Conservation (phyloP, 2,797 vertebrate genomes). For the Halcyon leucocephala region DNA sequence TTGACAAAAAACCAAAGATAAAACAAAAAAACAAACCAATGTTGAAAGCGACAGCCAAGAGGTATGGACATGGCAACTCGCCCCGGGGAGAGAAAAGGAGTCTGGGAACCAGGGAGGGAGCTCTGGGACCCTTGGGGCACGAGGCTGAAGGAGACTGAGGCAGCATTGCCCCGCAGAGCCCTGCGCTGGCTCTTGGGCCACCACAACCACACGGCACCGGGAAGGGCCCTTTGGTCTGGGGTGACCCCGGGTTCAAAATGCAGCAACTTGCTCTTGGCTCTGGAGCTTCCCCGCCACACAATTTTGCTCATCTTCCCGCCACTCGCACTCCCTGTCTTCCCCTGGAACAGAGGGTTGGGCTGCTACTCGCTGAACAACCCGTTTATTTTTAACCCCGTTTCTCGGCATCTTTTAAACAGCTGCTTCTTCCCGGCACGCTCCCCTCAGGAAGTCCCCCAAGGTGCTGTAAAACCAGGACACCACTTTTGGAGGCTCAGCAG, state of each 20-base stretch:
- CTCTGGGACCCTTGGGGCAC: neutral
- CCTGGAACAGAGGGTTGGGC: neutral
- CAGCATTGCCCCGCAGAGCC: neutral
- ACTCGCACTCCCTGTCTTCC: neutral
- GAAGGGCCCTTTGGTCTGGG: neutral
- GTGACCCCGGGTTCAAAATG: neutral
- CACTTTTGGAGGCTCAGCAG: neutral
- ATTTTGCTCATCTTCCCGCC: neutral
- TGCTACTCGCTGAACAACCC: neutral
- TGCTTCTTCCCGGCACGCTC: slow-evolving; percentile 26
- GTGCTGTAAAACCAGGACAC: neutral
- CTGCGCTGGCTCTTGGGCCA: neutral
- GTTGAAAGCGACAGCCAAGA: neutral
- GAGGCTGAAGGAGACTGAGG: neutral
- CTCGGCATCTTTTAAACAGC: neutral
- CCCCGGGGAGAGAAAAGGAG: neutral
- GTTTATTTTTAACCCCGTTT: slow-evolving; percentile 35
- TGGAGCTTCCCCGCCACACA: neutral
- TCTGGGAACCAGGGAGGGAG: neutral
- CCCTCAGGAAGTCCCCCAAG: neutral
- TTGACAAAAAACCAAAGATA: neutral
- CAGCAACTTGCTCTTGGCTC: neutral
- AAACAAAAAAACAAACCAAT: neutral
- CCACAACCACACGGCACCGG: neutral
- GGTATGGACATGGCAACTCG: neutral